A percentile compares a stretch with the other conserved stretches of the same genome.
These are phyloP conservation scores for Zonotrichia leucophrys DNA, from an alignment of 2,113 vertebrate genomes.

Conservation along the genomic window DNA sequence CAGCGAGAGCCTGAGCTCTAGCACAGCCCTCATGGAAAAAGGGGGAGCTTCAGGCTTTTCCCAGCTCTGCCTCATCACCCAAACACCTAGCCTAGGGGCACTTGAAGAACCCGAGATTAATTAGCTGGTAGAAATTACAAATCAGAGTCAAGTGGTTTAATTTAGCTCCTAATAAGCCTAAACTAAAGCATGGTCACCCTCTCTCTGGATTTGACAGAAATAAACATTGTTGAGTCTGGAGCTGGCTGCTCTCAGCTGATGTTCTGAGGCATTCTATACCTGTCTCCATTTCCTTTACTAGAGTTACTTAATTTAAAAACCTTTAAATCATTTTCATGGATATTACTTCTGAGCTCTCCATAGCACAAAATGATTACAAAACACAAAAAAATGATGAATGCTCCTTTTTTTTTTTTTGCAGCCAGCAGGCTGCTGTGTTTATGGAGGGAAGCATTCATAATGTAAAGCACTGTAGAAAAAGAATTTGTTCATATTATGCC, in stretches of 20 bases:
- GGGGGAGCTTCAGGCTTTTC: background rate
- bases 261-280: background rate
- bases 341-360: background rate
- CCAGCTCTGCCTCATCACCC: background rate
- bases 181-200: background rate
- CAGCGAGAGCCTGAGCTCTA: background rate
- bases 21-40: accelerated
- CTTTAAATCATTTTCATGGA: conserved; percentile 39
- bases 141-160: background rate
- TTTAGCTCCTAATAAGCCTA: background rate
- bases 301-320: conserved; percentile 44
- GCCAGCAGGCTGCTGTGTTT: background rate
- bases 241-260: background rate
- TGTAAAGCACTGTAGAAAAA: background rate
- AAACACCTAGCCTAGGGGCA: background rate
- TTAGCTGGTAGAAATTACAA: background rate
- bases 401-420: background rate
- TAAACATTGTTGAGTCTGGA: background rate
- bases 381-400: conserved; percentile 4
- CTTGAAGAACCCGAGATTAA: background rate
- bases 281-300: background rate
- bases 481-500: background rate
- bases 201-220: background rate
- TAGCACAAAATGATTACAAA: conserved; percentile 25
- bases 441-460: conserved; percentile 14